Evolutionary conservation across 2,888 invertebrate species (phyloP), one percentile per base, ranked within the genome.

Genomic region (Plebejus melissa): DNA sequence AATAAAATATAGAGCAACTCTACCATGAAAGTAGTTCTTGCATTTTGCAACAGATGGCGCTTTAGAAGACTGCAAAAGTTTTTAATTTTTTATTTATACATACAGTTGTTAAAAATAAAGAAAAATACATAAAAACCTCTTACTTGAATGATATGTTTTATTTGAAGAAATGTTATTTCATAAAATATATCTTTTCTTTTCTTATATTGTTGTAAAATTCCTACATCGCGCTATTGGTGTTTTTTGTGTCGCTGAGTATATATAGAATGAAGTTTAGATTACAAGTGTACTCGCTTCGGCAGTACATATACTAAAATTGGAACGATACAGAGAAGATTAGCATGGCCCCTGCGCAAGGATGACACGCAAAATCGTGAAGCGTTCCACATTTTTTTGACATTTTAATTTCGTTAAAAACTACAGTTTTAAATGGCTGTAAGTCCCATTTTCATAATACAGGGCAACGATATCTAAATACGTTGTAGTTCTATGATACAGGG

Each of bases 281-380:
- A 7, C 0, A 0, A 74, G 0, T 81, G 87, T 87, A 87, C 87
- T 87, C 86, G 87, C 87, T 87, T 87, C 87, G 87, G 87, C 85
- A 87, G 86, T 87, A 87, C 86, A 87, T 87, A 87, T 86, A 87
- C 85, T 87, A 87, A 88, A 87, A 87, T 87, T 88, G 86, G 86
- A 87, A 87, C 86, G 86, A 86, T 87, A 87, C 86, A 86, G 86
- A 86, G 87, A 87, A 87, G 87, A 87, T 87, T 87, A 88, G 88
- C 87, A 88, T 88, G 88, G 87, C 87, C 88, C 88, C 87, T 88
- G 88, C 87, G 87, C 87, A 88, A 88, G 87, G 87, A 87, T 88
- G 87, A 87, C 87, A 87, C 87, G 87, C 87, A 88, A 88, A 87
- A 87, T 87, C 87, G 87, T 87, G 87, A 87, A 87, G 87, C 87